Base-by-base conservation (phyloP, 1,140 invertebrate species). In the Scaptomyza pallida region DNA sequence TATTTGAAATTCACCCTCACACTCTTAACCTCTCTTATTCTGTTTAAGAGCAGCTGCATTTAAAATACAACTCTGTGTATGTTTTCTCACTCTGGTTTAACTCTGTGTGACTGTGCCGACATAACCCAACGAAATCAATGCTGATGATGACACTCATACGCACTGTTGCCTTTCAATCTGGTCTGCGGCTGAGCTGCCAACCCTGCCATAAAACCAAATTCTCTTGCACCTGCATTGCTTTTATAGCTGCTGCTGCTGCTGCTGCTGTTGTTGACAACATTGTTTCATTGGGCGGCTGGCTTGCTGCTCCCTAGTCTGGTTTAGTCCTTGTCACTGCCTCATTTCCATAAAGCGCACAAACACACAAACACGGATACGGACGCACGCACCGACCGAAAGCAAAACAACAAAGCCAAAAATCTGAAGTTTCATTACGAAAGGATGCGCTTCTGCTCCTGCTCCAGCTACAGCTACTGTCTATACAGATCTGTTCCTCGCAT, bases 61-160 rank as follows among this genome's bases (percentile, higher is more conserved):
- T 61, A 47, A 51, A 62, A 33, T 44, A 54, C 33, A 60, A 52
- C 33, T 37, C 13, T 35, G 55, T 50, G 5, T 16, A 3, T 17
- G 26, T 5, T 3, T 47, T 50, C 33, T 1, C 50, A 5, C 4
- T 23, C 23, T 26, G 6, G 23, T 6, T 5, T 26, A 4, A 5
- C 23, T 26, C n/a, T 23, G 19, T 3, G 15, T 26, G 52, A n/a
- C n/a, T n/a, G n/a, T n/a, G 5, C 48, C 9, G 52, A 40, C 41
- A 26, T 54, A 61, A 51, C 61, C 64, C 78, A 59, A 30, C 26
- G 9, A 30, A 86, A 77, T 83, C 80, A 86, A 78, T 51, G 67
- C 77, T 63, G 67, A 51, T 82, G 82, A 82, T 88, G 75, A 86
- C 82, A 88, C 83, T 88, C 82, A 88, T 88, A 88, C 82, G 82